Base-by-base conservation (phyloP, 2,888 invertebrate genomes). In the Vanessa cardui region DNA sequence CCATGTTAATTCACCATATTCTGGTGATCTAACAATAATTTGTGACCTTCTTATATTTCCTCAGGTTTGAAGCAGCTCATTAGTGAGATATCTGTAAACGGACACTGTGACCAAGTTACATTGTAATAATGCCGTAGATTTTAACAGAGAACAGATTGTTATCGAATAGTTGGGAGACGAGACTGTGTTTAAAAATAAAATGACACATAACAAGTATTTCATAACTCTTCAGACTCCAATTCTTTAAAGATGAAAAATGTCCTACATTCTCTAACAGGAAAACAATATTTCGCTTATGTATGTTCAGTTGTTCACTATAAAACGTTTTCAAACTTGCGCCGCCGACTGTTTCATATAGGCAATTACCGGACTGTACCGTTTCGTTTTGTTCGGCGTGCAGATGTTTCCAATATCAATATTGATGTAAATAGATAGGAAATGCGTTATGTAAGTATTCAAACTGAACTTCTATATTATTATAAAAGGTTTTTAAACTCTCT, bases 381-480 rank as follows among this genome's bases (percentile, higher is more conserved):
- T 21, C 52, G 52, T 18, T 56, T 56, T 56, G 33, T 56, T 56
- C 56, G 15, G 20, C 52, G n/a, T 9, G 56, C 39, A 56, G 56
- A 56, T 56, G 56, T 33, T 56, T 31, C 56, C 33, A 33, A 26
- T 52, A 52, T 26, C 52, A 52, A 52, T 52, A 26, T 52, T 56
- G 56, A 39, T 56, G 31, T n/a, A 56, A 56, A 56, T 56, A 21
- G 16, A 56, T 39, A 39, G 33, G 5, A 56, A 49, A 18, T 49
- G 8, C 9, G 49, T 1, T 49, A 49, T 18, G 18, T 20, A 49
- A 18, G 9, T 20, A 39, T 9, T 39, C 39, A 49, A 18, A 49
- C 47, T 6, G 8, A 49, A 18, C n/a, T 49, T 20, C 1, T 8
- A 7, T 8, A 18, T 49, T n/a, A 49, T 49, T 49, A 1, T 1